Base-by-base conservation (phyloP, 1,140 invertebrate genomes). In the Spodoptera litura region DNA sequence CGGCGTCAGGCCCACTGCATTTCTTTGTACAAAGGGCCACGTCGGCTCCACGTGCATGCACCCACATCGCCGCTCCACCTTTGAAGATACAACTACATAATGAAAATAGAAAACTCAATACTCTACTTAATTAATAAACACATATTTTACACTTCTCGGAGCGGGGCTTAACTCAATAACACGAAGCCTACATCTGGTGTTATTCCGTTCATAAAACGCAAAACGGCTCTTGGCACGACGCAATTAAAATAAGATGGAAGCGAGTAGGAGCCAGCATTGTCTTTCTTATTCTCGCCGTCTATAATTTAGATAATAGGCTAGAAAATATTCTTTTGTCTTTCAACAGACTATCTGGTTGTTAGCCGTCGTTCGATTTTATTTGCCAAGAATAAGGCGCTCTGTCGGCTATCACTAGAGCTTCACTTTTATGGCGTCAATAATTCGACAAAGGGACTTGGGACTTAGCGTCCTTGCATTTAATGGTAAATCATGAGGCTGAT, bases 241-340 rank as follows among this genome's bases (percentile, higher is more conserved):
- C 88, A 87, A 93, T 92, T 92, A 92, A 92, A 93, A 93, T 88
- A 93, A 93, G 89, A 89, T 84, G 87, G 85, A 84, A 83, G 81
- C 74, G 75, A 88, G 78, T 71, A 64, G 78, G 62, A 84, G 85
- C 62, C 79, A 73, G 83, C 77, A 89, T 93, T 92, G 90, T 93
- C 87, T 83, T 85, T 76, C 86, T 87, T 86, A 87, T 86, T 83
- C 85, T 81, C 85, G 79, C 79, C 85, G 91, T 86, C 91, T 89
- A 92, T 93, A 93, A 94, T 94, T 94, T 93, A 93, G 91, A 94
- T 93, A 93, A 94, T 94, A 94, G 90, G 85, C 91, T 92, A 93
- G 92, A 94, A 91, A 94, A 94, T 92, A 91, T 92, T 91, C 89
- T 89, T 91, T 94, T 94, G 90, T 94, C 87, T 90, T 11, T 77